Evolutionary conservation across 2,888 invertebrate species (phyloP).

Genomic region (Tetranychus piercei): DNA sequence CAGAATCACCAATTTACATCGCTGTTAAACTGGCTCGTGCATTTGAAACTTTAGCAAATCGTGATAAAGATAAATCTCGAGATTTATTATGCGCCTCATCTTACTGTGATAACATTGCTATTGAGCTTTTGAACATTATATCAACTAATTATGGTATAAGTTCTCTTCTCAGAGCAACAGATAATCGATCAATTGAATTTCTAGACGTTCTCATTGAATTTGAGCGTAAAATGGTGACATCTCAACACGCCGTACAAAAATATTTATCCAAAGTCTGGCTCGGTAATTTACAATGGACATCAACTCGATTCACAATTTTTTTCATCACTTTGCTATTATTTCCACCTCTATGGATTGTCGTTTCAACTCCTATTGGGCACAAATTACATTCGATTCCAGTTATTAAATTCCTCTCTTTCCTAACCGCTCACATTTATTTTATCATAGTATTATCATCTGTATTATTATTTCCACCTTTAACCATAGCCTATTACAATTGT

Average conservation of each 20-base stretch:
- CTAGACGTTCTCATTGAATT: constrained; percentile 92
- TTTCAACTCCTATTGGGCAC: constrained; percentile 82
- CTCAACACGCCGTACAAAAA: constrained; percentile 89
- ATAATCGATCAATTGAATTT: constrained; percentile 79
- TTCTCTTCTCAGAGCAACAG: constrained; percentile 78
- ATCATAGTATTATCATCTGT: constrained; percentile 79
- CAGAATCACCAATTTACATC: constrained; percentile 98
- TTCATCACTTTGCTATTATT: constrained; percentile 78
- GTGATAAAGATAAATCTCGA: constrained; percentile 92
- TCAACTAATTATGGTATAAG: constrained; percentile 87
- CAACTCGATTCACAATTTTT: constrained; percentile 78
- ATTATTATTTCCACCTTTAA: constrained; percentile 33
- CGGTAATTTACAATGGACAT: constrained; percentile 86
- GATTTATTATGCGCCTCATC: constrained; percentile 86
- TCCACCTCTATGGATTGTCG: constrained; percentile 87
- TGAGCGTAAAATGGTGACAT: constrained; percentile 87
- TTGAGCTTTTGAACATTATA: constrained; percentile 76
- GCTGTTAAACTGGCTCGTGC: constrained; percentile 83
- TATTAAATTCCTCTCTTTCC: constrained; percentile 97
- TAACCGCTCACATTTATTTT: constrained; percentile 93
- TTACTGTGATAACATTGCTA: constrained; percentile 93
- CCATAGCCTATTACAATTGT: constrained; percentile 37
- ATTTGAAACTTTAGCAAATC: constrained; percentile 44
- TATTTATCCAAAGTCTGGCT: constrained; percentile 83
- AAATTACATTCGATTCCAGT: constrained; percentile 94